Evolutionary conservation across 2,797 vertebrate species (phyloP), one percentile per base, ranked within the genome.

Genomic region (Acomys russatus): DNA sequence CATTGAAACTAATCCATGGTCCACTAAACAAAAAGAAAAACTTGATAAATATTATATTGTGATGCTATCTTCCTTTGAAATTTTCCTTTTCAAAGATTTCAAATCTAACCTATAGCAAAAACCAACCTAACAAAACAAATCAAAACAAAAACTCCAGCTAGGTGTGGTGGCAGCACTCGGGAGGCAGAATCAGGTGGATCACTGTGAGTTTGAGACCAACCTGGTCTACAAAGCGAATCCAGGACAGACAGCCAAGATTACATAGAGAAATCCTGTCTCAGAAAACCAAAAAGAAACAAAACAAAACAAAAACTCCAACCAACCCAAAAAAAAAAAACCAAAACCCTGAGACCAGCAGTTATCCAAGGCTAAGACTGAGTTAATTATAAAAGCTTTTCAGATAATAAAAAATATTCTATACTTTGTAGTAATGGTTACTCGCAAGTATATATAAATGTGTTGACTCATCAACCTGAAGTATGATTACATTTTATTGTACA

Each of bases 341-440:
- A n/a, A 83, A 74, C 74, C 15, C 73, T 9, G 3, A 76, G 15
- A 78, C 54, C 6, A 90, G 28, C 6, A 93, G 44, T 35, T 94
- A 51, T n/a, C 73, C 70, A 95, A 90, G 11, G 30, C 33, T 84
- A 38, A 64, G 23, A 68, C 1, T 90, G 30, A 77, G 79, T 82
- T 71, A 80, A 84, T 15, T 83, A 18, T 15, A 35, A 92, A 74
- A 59, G 0, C 63, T 84, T 56, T 96, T 17, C 11, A 64, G 11
- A 59, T 64, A 56, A 95, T 90, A 88, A 92, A 94, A 73, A 88
- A 83, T 66, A 78, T 63, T 66, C 44, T 74, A 2, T 38, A 74
- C 51, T 92, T 18, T 90, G 4, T 20, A 61, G 35, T 49, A 88
- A 54, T 77, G 1, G 3, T 85, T 90, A 86, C 18, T 59, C 12